Base-by-base conservation (phyloP, 2,113 vertebrate species). In the Eurypyga helias region DNA sequence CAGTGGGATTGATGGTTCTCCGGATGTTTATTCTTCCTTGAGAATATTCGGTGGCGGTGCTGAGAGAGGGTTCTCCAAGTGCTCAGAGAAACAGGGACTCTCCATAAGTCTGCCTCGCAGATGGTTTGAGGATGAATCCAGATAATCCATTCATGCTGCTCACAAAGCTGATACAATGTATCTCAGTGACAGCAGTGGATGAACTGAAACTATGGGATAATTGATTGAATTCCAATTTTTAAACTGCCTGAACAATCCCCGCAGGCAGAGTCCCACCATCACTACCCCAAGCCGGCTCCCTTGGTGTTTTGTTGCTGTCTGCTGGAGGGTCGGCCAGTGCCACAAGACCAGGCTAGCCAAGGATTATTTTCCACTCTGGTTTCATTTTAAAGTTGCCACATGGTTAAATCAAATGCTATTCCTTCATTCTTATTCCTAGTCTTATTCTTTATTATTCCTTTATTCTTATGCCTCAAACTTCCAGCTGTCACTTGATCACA, bases 71-170 rank as follows among this genome's bases (percentile, higher is more conserved):
- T 57, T 62, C 84, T 69, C 60, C 1, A 0, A 45, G 81, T 36
- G n/a, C 54, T 89, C 16, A 52, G 55, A 52, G 67, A 52, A 55
- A 33, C 49, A 45, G 38, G 65, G 38, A 5, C 43, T 55, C 79
- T 8, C 11, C 65, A 16, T 34, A 38, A 65, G 84, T 77, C 64
- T 61, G 55, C 80, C 89, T 94, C 13, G 71, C 62, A 43, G 71
- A 38, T 61, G 34, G 72, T 38, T 55, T 45, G 38, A 83, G 66
- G 89, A 64, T 38, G 76, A 73, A 85, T 84, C 28, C 46, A 31
- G 61, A 70, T 93, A 75, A 82, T 46, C 65, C 78, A 28, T 55
- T 71, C 85, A 21, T 31, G 70, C 55, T 31, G n/a, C 82, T 79
- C 29, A 38, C 88, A 70, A 49, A 82, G 85, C 52, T 26, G 69